phyloP scores from a whole-genome alignment of 2,888 invertebrate species.

The Crossocerus cetratus region DNA sequence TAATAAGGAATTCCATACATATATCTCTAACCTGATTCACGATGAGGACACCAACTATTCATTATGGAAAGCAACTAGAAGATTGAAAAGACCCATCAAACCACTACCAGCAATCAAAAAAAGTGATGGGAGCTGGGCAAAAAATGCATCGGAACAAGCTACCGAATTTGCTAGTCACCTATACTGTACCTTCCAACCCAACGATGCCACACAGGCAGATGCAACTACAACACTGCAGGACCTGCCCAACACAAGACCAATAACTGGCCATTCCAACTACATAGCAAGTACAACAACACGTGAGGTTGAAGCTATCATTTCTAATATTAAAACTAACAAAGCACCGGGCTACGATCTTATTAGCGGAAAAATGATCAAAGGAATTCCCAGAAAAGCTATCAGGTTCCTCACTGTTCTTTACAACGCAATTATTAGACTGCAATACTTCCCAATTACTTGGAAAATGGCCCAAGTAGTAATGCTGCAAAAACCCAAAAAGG shows the following conservation, averaged over 20 bases:
- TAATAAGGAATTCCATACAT: not conserved
- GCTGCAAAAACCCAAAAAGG: slow-evolving; percentile 50
- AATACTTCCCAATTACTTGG: not conserved
- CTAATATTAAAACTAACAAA: not conserved
- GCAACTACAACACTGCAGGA: not conserved
- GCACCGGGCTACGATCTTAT: not conserved
- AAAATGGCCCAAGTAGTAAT: not conserved
- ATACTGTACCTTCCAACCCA: not conserved
- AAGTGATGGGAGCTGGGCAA: slow-evolving; percentile 2
- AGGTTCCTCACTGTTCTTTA: not conserved
- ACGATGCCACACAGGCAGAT: not conserved
- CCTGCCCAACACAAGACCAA: no score
- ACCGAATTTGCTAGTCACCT: not conserved
- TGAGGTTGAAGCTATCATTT: not conserved
- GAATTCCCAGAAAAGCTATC: not conserved
- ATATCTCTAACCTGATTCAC: not conserved
- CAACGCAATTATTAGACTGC: slow-evolving; percentile 2
- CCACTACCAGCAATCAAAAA: not conserved
- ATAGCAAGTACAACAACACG: not conserved
- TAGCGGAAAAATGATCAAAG: slow-evolving; percentile 1
- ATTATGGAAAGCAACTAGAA: slow-evolving; percentile 14
- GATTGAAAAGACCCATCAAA: slow-evolving; percentile 9
- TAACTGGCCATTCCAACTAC: not conserved
- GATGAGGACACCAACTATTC: slow-evolving; percentile 6
- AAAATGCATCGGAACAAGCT: slow-evolving; percentile 5